Evolutionary conservation across 2,888 invertebrate species (phyloP).

Genomic region (Synergus gifuensis): DNA sequence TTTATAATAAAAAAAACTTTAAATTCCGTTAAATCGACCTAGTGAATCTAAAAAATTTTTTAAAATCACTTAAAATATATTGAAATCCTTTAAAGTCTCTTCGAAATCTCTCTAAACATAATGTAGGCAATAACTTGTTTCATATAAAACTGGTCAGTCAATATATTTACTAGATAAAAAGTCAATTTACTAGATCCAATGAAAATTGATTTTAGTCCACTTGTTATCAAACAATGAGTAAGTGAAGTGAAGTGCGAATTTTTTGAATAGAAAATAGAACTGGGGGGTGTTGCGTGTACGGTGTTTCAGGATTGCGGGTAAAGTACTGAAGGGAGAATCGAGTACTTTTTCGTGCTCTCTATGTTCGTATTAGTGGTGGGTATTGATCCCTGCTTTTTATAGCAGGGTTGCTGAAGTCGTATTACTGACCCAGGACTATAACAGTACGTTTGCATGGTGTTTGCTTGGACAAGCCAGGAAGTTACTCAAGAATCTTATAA

Average conservation of each 20-base stretch:
- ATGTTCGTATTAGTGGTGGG: neutral
- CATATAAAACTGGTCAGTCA: too few species aligned
- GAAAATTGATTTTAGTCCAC: too few species aligned
- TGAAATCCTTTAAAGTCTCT: too few species aligned
- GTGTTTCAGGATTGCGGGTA: neutral
- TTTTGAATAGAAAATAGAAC: neutral
- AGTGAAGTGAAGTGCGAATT: neutral
- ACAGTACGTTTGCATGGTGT: slow-evolving; percentile 8
- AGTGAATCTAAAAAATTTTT: too few species aligned
- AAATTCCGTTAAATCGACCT: too few species aligned
- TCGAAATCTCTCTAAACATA: too few species aligned
- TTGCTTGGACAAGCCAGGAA: slow-evolving; percentile 41
- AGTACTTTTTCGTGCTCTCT: neutral
- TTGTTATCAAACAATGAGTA: neutral
- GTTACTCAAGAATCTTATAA: slow-evolving; percentile 49
- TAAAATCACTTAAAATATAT: too few species aligned
- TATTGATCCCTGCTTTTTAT: neutral
- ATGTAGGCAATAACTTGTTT: too few species aligned
- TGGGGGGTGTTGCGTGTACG: neutral
- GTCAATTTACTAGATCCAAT: too few species aligned
- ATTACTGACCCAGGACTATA: neutral
- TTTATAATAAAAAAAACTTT: too few species aligned
- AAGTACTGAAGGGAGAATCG: neutral
- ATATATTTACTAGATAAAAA: too few species aligned
- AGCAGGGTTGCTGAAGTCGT: neutral